Evolutionary conservation across 2,113 vertebrate species (phyloP), one percentile per base, ranked within the genome.

Genomic region (Cervus canadensis): DNA sequence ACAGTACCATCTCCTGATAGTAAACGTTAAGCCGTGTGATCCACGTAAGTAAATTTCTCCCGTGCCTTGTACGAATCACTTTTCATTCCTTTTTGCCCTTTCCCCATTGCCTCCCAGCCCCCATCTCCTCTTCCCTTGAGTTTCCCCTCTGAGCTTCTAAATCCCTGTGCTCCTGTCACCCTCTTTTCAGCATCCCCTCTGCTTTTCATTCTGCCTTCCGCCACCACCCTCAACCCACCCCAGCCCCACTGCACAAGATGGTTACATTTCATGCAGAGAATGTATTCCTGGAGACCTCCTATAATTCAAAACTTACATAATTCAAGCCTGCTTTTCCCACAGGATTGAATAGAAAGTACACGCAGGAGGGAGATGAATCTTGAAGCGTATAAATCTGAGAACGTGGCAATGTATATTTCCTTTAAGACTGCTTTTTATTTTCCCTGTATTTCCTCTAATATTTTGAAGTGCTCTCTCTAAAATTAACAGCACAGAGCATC

Each of bases 271-370:
- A 89, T 84, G 83, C 81, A 26, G 96, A 96, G 91, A 82, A 93
- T 40, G 64, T 86, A 48, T 89, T 94, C 91, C 95, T 89, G 67
- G 50, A 88, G 82, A 93, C 81, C 43, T 91, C 92, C 54, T 82
- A 59, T 97, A 95, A 97, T 78, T 93, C 94, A 97, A 95, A 97
- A 91, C 85, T 76, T 96, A 94, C 76, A 94, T 96, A 91, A 96
- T 54, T 94, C 88, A 97, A 97, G 84, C 26, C 67, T 60, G 11
- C 81, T 95, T 95, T 87, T 23, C 94, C 96, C 95, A 88, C 36
- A 86, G 78, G 82, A 89, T 67, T 83, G 43, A 64, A 64, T 89
- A 54, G 88, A 86, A 95, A 93, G 90, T 50, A 85, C 57, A 2
- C 12, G 2, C 33, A 3, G 43, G 76, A 83, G 26, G 7, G 54